phyloP scores from a whole-genome alignment of 2,113 vertebrate species.

The Nothoprocta pentlandii region DNA sequence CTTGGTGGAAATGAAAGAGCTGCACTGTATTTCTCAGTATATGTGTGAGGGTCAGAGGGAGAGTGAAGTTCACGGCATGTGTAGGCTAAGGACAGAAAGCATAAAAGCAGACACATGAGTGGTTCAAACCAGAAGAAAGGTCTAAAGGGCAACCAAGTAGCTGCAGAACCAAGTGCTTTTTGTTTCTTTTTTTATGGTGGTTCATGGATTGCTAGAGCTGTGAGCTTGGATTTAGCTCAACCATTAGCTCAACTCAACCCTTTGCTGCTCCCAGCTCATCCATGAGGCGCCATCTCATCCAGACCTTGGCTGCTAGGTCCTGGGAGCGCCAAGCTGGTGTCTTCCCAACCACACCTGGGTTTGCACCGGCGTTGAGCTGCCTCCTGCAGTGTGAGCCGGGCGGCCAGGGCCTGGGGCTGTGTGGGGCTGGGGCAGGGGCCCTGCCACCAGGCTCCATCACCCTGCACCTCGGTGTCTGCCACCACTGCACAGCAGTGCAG shows the following conservation, averaged over 20 bases:
- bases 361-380: neutral
- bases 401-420: neutral
- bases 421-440: too few species aligned
- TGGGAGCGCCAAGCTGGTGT: neutral
- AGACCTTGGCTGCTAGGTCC: neutral
- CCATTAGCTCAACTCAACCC: neutral
- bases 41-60: neutral
- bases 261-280: neutral
- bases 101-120: neutral
- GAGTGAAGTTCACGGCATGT: neutral
- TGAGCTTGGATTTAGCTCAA: neutral
- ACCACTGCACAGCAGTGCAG: neutral
- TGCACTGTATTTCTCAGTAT: neutral
- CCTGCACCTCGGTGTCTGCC: too few species aligned
- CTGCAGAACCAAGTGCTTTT: neutral
- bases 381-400: neutral
- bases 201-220: neutral
- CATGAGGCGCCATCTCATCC: neutral
- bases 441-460: too few species aligned
- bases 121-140: neutral
- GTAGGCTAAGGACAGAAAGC: neutral
- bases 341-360: neutral
- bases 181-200: neutral
- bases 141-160: neutral
- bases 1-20: neutral